Evolutionary conservation across 2,888 invertebrate genomes (phyloP), one percentile per base, ranked within the genome.

Genomic region (Stenurella melanura): DNA sequence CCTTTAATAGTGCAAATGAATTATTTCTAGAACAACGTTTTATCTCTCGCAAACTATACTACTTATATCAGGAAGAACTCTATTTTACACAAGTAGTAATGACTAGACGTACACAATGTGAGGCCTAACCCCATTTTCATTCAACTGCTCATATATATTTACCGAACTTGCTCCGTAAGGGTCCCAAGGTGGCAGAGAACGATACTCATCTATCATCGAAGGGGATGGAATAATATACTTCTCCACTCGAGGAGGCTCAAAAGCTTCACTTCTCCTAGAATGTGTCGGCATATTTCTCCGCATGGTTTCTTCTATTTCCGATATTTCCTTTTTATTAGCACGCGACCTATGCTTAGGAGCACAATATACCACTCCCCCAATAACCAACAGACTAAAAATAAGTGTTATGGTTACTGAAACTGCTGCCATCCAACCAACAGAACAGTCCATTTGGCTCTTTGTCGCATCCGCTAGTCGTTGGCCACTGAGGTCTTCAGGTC

Each of bases 371-470:
- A 89, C 83, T 64, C 85, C 87, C 10, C 85, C 84, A 57, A 87
- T 85, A 34, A 86, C 85, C 60, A 83, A 78, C 60, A 88, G 80
- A 58, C 89, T 83, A 74, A 89, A 86, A 72, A 85, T 73, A 69
- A 84, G 81, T 30, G 87, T 86, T 67, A 85, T 87, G 86, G 91
- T 91, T 84, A 92, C 92, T 79, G 92, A 89, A 84, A 92, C 90
- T 69, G 92, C 91, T 80, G 92, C 91, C 80, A 93, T 90, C 93
- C 93, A 93, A 42, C 92, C 92, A 81, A 90, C 91, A 75, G 92
- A 92, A 89, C 93, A 93, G 82, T 92, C 92, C 83, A 93, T 92
- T 86, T 93, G 92, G 64, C 92, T 92, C 86, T 93, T 93, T 12
- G 92, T 92, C 78, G 92, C 92, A 83, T 92, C 92, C 64, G 91